A percentile compares a stretch with the other conserved stretches of the same genome.
Evolutionary conservation across 2,888 invertebrate species (phyloP).

Genomic region (Coremacera marginata): DNA sequence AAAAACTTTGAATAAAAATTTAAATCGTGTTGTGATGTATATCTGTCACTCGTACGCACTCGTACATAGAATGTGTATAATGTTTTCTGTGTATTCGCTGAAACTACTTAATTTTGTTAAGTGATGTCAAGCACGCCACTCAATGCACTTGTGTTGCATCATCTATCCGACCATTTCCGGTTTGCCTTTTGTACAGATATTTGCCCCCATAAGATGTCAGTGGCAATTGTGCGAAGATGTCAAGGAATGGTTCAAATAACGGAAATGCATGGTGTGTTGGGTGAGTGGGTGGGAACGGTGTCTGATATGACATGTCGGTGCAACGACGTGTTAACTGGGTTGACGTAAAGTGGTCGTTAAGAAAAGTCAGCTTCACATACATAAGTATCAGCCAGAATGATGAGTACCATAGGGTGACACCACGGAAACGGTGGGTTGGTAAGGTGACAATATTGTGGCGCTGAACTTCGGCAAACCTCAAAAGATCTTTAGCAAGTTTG

Average conservation of each 20-base stretch:
- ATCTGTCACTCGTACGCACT: no score
- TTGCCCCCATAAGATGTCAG: background rate
- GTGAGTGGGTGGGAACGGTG: background rate
- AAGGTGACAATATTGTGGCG: background rate
- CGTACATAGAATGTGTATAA: background rate
- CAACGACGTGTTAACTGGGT: slow-evolving; percentile 12
- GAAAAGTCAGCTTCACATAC: background rate
- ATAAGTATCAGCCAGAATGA: background rate
- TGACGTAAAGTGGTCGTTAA: slow-evolving; percentile 1
- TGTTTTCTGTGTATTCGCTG: background rate
- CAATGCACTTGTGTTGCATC: slow-evolving; percentile 11
- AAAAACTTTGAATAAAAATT: no score
- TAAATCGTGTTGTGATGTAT: no score
- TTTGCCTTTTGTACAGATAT: background rate
- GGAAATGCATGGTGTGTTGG: background rate
- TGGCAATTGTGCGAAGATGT: background rate
- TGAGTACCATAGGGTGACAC: background rate
- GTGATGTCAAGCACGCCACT: slow-evolving; percentile 1
- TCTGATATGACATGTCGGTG: background rate
- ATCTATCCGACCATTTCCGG: slow-evolving; percentile 18
- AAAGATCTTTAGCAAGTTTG: background rate
- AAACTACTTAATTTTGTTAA: slow-evolving; percentile 1
- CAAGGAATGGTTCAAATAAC: background rate
- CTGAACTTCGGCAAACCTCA: background rate
- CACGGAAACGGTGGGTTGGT: background rate